phyloP scores from a whole-genome alignment of 2,797 vertebrate genomes.

The Pangasius macronema region DNA sequence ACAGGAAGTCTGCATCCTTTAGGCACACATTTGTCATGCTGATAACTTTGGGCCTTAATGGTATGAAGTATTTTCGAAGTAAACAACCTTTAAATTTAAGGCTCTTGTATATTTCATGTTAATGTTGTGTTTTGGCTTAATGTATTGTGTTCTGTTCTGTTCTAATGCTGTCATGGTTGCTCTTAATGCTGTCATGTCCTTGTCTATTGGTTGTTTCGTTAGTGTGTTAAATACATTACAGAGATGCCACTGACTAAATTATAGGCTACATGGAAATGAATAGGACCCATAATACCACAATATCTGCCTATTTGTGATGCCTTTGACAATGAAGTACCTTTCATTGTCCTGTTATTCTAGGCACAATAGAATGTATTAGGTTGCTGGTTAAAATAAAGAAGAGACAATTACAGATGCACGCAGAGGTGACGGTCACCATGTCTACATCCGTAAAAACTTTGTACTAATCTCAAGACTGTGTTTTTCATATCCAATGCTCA shows the following conservation, averaged over 20 bases:
- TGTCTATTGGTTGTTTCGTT: neutral
- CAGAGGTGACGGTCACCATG: neutral
- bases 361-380: slow-evolving; percentile 1
- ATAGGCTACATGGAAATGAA: too few relatives aligned
- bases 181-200: neutral
- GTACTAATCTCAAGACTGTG: neutral
- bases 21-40: neutral
- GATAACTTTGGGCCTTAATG: neutral
- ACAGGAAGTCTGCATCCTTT: neutral
- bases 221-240: neutral
- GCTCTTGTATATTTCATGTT: too few relatives aligned
- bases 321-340: neutral
- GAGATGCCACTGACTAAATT: neutral
- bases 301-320: neutral
- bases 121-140: neutral
- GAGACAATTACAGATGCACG: neutral
- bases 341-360: neutral
- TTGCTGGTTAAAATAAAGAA: neutral
- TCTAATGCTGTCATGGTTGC: neutral
- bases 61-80: neutral
- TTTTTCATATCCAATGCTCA: neutral
- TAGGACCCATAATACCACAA: neutral
- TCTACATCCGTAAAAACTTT: neutral
- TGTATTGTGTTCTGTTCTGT: neutral
- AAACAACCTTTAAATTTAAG: neutral